A percentile compares a stretch with the other conserved stretches of the same genome.
Conservation (phyloP, 2,888 invertebrate species). For the Gryllus longicercus region DNA sequence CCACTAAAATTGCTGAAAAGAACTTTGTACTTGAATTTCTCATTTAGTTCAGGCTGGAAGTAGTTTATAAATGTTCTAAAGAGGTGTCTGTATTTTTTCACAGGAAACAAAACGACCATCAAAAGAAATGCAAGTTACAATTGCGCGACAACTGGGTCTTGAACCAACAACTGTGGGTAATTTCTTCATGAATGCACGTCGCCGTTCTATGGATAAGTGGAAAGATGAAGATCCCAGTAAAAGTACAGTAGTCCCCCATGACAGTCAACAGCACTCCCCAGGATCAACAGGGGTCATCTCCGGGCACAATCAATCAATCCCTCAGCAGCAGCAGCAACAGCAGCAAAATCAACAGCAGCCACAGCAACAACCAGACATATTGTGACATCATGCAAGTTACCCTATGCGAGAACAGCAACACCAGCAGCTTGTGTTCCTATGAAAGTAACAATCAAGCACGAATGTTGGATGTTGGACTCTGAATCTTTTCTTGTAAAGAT, state of each 20-base stretch:
- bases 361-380: slow-evolving; percentile 37
- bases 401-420: slow-evolving; percentile 37
- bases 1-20: background rate
- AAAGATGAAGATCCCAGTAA: slow-evolving; percentile 83
- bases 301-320: slow-evolving; percentile 31
- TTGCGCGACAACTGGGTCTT: slow-evolving; percentile 92
- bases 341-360: slow-evolving; percentile 34
- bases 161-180: slow-evolving; percentile 98
- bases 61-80: no score
- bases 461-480: slow-evolving; percentile 18
- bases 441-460: slow-evolving; percentile 29
- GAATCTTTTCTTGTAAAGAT: slow-evolving; percentile 19
- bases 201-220: slow-evolving; percentile 98
- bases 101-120: slow-evolving; percentile 98
- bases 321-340: slow-evolving; percentile 33
- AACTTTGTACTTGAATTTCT: slow-evolving; percentile 25
- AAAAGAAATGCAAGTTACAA: slow-evolving; percentile 99
- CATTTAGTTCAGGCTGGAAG: background rate
- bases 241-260: slow-evolving; percentile 33
- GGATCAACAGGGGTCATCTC: slow-evolving; percentile 34
- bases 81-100: slow-evolving; percentile 40
- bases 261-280: slow-evolving; percentile 33
- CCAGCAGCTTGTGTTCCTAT: slow-evolving; percentile 39
- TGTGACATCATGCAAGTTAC: slow-evolving; percentile 40
- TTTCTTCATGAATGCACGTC: slow-evolving; percentile 99